Evolutionary conservation across 2,797 vertebrate species (phyloP).

Genomic region (Pogonophryne albipinna): DNA sequence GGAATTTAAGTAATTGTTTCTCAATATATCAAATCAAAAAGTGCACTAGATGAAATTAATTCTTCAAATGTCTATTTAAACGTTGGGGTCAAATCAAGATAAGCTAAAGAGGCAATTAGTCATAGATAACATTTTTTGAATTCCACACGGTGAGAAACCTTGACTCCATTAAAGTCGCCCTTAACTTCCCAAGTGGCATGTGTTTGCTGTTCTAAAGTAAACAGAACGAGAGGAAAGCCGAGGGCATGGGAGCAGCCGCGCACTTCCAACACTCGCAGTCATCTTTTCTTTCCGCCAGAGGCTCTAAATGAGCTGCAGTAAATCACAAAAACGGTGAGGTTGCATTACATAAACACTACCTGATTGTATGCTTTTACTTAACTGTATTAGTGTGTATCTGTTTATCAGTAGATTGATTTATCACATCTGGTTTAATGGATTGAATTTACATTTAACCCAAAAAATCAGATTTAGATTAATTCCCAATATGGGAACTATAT

Average conservation of each 20-base stretch:
- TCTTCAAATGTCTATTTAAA: conserved; percentile 28
- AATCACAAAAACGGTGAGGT: conserved; percentile 21
- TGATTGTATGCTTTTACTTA: background rate
- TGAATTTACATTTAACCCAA: conserved; percentile 12
- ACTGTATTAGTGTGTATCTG: conserved; percentile 12
- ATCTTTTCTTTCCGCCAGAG: background rate
- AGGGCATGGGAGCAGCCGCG: conserved; percentile 50
- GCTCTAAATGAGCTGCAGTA: conserved; percentile 15
- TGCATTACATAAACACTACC: background rate
- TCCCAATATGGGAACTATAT: background rate
- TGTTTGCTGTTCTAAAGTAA: conserved; percentile 77
- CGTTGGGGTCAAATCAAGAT: conserved; percentile 37
- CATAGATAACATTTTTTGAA: conserved; percentile 66
- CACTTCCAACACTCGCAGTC: conserved; percentile 22
- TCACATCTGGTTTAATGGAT: background rate
- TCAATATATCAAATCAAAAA: background rate
- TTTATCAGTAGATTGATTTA: conserved; percentile 9
- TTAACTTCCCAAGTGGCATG: conserved; percentile 64
- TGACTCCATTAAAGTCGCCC: conserved; percentile 56
- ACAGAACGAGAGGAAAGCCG: conserved; percentile 54
- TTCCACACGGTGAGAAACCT: conserved; percentile 67
- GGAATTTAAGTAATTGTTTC: background rate
- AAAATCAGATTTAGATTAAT: background rate
- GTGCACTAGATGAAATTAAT: conserved; percentile 9
- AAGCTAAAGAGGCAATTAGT: conserved; percentile 48